phyloP scores from a whole-genome alignment of 2,113 vertebrate species.

The Psilopsiagon aymara region DNA sequence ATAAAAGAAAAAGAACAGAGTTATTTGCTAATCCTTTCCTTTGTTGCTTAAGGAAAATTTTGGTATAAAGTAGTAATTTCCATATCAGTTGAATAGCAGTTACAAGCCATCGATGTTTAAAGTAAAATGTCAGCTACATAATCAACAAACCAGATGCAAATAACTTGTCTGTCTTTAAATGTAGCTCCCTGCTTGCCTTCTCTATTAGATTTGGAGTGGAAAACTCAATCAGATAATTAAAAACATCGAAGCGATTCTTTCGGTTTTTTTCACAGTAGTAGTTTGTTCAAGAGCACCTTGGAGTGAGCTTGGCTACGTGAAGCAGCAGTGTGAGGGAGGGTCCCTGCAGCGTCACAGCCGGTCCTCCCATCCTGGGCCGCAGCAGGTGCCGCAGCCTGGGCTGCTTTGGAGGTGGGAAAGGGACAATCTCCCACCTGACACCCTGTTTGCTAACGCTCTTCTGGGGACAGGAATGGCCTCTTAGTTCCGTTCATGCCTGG shows the following conservation, averaged over 20 bases:
- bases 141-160: slow-evolving; percentile 57
- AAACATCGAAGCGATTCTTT: neutral
- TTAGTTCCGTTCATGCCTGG: fast-evolving
- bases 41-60: slow-evolving; percentile 63
- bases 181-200: neutral
- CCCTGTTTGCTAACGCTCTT: neutral
- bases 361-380: neutral
- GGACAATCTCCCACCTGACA: fast-evolving
- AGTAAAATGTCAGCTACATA: slow-evolving; percentile 36
- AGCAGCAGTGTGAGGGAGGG: fast-evolving
- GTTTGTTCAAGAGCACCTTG: neutral
- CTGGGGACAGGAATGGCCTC: neutral
- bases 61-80: slow-evolving; percentile 62
- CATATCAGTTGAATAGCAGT: slow-evolving; percentile 69
- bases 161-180: neutral
- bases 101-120: slow-evolving; percentile 49
- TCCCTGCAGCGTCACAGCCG: neutral
- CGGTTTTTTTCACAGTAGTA: neutral
- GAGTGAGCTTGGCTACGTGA: neutral
- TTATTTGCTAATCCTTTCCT: slow-evolving; percentile 41
- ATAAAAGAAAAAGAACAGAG: neutral
- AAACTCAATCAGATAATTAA: neutral
- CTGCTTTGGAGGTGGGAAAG: neutral
- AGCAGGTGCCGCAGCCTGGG: fast-evolving
- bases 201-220: neutral